Evolutionary conservation across 2,797 vertebrate genomes (phyloP).

Genomic region (Tragelaphus eurycerus): DNA sequence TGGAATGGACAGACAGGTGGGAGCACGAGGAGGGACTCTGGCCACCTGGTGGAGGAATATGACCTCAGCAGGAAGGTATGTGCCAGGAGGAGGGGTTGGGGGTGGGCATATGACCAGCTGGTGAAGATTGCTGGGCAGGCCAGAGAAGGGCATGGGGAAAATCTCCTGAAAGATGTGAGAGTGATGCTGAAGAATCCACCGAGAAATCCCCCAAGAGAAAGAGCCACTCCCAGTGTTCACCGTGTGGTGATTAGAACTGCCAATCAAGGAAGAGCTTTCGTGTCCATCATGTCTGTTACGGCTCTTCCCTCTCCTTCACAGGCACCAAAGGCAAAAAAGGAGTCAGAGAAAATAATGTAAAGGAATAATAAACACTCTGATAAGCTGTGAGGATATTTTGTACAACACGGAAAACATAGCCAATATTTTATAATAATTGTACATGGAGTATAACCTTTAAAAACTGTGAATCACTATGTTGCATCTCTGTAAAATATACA

Average conservation of each 20-base stretch:
- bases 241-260: neutral
- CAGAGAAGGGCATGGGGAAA: neutral
- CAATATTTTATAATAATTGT: neutral
- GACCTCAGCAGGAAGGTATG: neutral
- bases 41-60: neutral
- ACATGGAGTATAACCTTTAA: neutral
- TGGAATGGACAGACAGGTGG: neutral
- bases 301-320: neutral
- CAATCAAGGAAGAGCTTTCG: neutral
- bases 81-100: neutral
- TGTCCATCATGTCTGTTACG: fast-evolving
- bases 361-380: neutral
- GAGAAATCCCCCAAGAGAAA: neutral
- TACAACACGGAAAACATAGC: neutral
- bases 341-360: neutral
- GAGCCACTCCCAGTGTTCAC: neutral
- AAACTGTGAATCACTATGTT: neutral
- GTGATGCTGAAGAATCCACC: neutral
- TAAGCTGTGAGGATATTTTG: neutral
- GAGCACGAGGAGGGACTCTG: neutral
- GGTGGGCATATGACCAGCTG: neutral
- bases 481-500: neutral
- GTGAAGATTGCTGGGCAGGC: neutral
- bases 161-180: neutral
- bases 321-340: neutral